Percentiles rank a stretch among this genome's conserved stretches.
These are phyloP conservation scores for Ophioderma brevispina DNA, from an alignment of 35 echinoderm and acorn worm species.

Conservation along the genomic window DNA sequence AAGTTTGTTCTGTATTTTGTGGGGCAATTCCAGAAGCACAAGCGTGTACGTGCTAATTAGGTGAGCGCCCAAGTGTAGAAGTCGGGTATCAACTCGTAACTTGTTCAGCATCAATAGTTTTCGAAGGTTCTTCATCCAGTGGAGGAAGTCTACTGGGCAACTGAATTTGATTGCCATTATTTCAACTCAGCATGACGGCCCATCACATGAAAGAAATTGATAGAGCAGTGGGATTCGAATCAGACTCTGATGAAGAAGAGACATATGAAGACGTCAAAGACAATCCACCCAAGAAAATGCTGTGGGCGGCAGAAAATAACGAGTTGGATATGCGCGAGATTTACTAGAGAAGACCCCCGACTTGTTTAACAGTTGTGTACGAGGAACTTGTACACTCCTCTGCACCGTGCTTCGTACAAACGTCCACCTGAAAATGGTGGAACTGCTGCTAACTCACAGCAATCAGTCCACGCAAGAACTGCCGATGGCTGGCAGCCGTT, in stretches of 20 bases:
- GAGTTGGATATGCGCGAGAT: slow-evolving; percentile 66
- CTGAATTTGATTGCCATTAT: no score
- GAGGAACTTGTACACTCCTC: slow-evolving; percentile 82
- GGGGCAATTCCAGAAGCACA: no score
- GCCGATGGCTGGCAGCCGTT: slow-evolving; percentile 82
- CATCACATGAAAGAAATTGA: no score
- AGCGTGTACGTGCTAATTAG: no score
- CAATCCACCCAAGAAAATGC: slow-evolving; percentile 46
- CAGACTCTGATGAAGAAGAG: slow-evolving; percentile 37
- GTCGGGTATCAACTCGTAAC: no score
- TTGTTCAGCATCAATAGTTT: no score
- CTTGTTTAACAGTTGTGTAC: slow-evolving; percentile 45
- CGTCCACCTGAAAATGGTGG: slow-evolving; percentile 44
- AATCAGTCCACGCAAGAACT: slow-evolving; percentile 57
- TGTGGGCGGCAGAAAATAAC: slow-evolving; percentile 90
- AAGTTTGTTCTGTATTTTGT: no score
- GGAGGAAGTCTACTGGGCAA: no score
- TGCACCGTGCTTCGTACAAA: slow-evolving; percentile 86
- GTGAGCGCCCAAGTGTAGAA: no score
- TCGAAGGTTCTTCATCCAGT: no score
- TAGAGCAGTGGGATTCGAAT: background rate
- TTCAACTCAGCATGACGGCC: no score
- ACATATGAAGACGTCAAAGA: slow-evolving; percentile 62
- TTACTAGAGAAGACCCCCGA: slow-evolving; percentile 36
- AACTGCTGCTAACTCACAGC: slow-evolving; percentile 27